Evolutionary conservation across 2,888 invertebrate species (phyloP), one percentile per base, ranked within the genome.

Genomic region (Brenthis daphne): DNA sequence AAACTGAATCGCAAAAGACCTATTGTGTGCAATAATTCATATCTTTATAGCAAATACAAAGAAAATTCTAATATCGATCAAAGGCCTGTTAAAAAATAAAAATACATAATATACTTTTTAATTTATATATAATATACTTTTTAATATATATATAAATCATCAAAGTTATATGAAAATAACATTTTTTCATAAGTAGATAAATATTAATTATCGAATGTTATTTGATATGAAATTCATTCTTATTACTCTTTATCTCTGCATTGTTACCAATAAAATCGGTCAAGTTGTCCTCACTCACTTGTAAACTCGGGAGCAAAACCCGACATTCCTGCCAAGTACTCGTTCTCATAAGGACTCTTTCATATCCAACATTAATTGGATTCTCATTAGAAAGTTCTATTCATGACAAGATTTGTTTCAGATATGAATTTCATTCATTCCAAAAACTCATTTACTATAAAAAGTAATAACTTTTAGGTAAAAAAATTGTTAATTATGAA

Each of bases 281-380:
- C 61, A 61, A 61, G 61, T 61, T n/a, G 48, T 37, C 51, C 61
- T 61, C 37, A 61, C 61, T 61, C 37, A 61, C 61, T 53, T 16
- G 61, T 61, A 33, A 48, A 61, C 61, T 48, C n/a, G 16, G 47
- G 8, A 67, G 61, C 12, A 20, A 43, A 55, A n/a, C 47, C 48
- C 24, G 60, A 67, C 54, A 60, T 55, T 55, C 51, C 61, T 55
- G 61, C 47, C 55, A 50, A 67, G 67, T 48, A 55, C 61, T 61
- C 61, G 61, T 48, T 48, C 67, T 55, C 55, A 20, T 56, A 56
- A 67, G 54, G 33, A 61, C 37, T 53, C 48, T 61, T 66, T 61
- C 61, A 56, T 24, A 56, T 56, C 55, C 61, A 55, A 24, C 55
- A 60, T 61, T 67, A 67, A 67, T 67, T 67, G 50, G 55, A 67